A percentile compares a stretch with the other conserved stretches of the same genome.
phyloP scores from a whole-genome alignment of 2,113 vertebrate species.

The Colistium nudipinnis region DNA sequence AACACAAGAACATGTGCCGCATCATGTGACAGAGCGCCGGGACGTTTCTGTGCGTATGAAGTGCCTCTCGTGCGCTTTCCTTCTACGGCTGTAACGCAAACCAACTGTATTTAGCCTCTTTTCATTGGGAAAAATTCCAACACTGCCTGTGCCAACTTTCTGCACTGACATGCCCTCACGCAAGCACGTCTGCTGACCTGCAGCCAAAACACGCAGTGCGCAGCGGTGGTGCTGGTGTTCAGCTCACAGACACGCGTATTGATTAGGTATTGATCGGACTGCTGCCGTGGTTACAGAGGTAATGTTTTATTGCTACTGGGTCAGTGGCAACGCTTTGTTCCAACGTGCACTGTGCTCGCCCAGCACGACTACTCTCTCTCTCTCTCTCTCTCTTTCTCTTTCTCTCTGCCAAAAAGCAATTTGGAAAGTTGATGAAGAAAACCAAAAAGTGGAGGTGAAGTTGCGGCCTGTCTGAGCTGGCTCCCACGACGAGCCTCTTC shows the following conservation, averaged over 20 bases:
- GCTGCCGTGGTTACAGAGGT: slow-evolving; percentile 10
- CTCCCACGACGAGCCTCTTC: too few relatives aligned
- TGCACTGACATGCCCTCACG: background rate
- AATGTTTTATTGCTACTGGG: background rate
- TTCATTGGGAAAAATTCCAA: background rate
- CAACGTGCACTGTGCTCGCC: background rate
- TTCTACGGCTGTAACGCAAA: background rate
- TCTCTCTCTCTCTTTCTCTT: too few relatives aligned
- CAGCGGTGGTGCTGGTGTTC: background rate
- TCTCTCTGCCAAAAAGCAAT: background rate
- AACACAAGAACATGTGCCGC: slow-evolving; percentile 40
- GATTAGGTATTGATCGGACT: slow-evolving; percentile 43
- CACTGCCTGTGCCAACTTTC: background rate
- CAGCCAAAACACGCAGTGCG: slow-evolving; percentile 20
- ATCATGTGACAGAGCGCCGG: slow-evolving; percentile 54
- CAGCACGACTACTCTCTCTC: background rate
- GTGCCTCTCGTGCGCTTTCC: slow-evolving; percentile 27
- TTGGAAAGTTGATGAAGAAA: background rate
- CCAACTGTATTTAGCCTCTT: background rate
- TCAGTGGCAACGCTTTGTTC: slow-evolving; percentile 8
- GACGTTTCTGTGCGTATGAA: slow-evolving; percentile 4
- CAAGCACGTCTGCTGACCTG: slow-evolving; percentile 12
- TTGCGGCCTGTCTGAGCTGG: too few relatives aligned
- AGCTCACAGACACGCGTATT: slow-evolving; percentile 39
- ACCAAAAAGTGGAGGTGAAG: background rate